phyloP scores from a whole-genome alignment of 2,888 invertebrate genomes.

The Metacarcinus magister region DNA sequence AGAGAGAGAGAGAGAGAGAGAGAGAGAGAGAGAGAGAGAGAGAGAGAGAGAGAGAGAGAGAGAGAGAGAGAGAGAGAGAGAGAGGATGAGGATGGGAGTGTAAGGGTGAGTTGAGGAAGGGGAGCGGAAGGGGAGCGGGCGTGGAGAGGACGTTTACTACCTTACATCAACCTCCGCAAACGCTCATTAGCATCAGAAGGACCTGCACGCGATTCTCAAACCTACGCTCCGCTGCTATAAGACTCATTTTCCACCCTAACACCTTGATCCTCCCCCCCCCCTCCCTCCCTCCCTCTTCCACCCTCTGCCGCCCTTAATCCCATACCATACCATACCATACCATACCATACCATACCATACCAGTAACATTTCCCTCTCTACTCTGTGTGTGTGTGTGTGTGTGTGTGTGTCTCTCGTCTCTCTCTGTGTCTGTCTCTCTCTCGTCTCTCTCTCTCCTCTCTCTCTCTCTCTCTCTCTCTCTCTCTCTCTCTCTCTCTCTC shows the following conservation, averaged over 20 bases:
- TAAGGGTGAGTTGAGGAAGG: background rate
- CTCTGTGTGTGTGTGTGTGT: no score
- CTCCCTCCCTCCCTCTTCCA: background rate
- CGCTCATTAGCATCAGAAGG: slow-evolving; percentile 12
- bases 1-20: slow-evolving; percentile 11
- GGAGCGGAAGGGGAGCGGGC: background rate
- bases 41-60: background rate
- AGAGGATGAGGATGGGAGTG: background rate
- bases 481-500: slow-evolving; percentile 19
- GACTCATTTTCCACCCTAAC: background rate
- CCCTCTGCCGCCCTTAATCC: background rate
- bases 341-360: no score
- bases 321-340: no score
- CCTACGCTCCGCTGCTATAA: background rate
- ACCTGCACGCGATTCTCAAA: slow-evolving; percentile 8
- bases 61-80: background rate
- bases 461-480: no score
- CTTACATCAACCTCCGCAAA: slow-evolving; percentile 26
- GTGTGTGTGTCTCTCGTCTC: no score
- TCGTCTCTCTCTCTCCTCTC: no score
- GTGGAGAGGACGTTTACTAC: background rate
- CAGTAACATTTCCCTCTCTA: background rate
- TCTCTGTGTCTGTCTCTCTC: no score
- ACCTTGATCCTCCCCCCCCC: background rate
- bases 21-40: background rate